Evolutionary conservation across 2,888 invertebrate species (phyloP).

Genomic region (Hirudinaria manillensis): DNA sequence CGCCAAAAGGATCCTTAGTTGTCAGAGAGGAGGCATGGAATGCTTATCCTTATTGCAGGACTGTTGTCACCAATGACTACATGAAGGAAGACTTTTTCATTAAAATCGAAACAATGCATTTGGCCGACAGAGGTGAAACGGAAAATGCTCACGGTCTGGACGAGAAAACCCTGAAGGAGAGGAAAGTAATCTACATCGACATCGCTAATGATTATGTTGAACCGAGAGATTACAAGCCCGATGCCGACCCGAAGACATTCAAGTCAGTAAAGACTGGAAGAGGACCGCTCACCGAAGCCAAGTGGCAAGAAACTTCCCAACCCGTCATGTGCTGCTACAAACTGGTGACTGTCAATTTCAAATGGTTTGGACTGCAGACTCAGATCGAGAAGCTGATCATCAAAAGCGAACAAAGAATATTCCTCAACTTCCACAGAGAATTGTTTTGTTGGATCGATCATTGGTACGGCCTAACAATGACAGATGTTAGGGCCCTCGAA

Average conservation of each 20-base stretch:
- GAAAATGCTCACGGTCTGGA: constrained; percentile 85
- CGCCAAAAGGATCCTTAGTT: constrained; percentile 90
- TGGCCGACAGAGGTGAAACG: constrained; percentile 75
- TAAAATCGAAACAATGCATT: constrained; percentile 89
- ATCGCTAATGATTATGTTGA: constrained; percentile 77
- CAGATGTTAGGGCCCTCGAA: constrained; percentile 90
- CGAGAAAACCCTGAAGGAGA: constrained; percentile 76
- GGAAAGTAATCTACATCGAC: constrained; percentile 86
- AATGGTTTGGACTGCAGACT: constrained; percentile 91
- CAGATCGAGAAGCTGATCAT: constrained; percentile 89
- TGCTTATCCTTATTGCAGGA: constrained; percentile 97
- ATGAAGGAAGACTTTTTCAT: constrained; percentile 93
- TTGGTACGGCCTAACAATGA: constrained; percentile 96
- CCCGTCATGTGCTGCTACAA: constrained; percentile 98
- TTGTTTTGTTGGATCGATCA: constrained; percentile 98
- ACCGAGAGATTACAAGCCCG: constrained; percentile 72
- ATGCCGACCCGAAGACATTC: constrained; percentile 79
- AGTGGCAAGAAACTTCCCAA: constrained; percentile 28
- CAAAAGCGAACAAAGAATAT: constrained; percentile 84
- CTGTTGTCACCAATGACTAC: constrained; percentile 60
- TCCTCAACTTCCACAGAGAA: constrained; percentile 97
- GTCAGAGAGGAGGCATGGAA: constrained; percentile 99
- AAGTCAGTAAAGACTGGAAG: constrained; percentile 85
- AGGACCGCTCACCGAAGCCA: constrained; percentile 69
- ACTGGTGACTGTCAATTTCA: constrained; percentile 91